Conservation (phyloP, 1,140 invertebrate species). For the Brachionus paranguensis region DNA sequence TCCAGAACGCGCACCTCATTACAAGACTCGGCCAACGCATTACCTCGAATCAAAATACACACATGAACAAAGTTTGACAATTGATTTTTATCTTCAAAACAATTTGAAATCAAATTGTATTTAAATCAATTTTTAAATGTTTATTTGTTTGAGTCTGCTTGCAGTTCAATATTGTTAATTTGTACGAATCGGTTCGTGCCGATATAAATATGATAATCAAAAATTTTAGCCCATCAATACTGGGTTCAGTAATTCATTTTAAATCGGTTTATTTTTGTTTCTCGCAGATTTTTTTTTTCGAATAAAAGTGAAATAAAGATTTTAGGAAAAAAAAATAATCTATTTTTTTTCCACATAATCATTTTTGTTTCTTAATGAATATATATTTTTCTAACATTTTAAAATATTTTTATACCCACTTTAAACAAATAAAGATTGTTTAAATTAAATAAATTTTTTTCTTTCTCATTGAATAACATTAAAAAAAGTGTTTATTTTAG, state of each 20-base stretch:
- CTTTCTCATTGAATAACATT: not conserved
- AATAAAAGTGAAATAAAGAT: not conserved
- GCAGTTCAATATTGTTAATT: not conserved
- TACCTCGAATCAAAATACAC: constrained; percentile 31
- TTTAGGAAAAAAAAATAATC: not conserved
- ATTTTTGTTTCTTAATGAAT: not conserved
- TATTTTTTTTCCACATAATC: not conserved
- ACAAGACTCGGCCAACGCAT: constrained; percentile 23
- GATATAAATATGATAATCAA: not conserved
- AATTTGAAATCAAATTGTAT: not conserved
- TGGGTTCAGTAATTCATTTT: not conserved
- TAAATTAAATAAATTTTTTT: not conserved
- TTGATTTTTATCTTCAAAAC: not conserved
- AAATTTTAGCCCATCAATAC: too few relatives aligned
- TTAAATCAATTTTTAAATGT: not conserved
- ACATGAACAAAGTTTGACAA: not conserved
- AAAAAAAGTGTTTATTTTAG: not conserved
- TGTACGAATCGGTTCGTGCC: not conserved
- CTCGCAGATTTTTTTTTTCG: not conserved
- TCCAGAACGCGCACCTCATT: constrained; percentile 18
- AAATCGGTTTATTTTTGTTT: not conserved
- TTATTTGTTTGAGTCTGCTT: not conserved
- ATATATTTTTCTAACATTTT: not conserved
- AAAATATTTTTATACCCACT: not conserved
- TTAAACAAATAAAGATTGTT: not conserved